Conservation (phyloP, 2,797 vertebrate genomes). For the Alosa sapidissima region DNA sequence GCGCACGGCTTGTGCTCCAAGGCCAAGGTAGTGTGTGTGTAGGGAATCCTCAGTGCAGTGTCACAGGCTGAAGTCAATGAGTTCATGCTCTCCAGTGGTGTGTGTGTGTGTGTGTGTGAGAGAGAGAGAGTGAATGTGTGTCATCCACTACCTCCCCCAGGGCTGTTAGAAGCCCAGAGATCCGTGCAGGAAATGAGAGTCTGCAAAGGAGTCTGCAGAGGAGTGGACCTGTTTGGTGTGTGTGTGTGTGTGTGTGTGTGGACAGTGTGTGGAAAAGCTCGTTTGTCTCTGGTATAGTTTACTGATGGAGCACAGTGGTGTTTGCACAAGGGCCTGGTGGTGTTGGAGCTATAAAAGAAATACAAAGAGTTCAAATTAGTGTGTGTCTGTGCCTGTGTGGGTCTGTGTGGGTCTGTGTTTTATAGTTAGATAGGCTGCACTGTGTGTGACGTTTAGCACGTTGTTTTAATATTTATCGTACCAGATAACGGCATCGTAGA, state of each 20-base stretch:
- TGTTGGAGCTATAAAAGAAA: too few species aligned
- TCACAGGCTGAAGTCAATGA: background rate
- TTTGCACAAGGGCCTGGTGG: background rate
- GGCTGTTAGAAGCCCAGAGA: slow-evolving; percentile 72
- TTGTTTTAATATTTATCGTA: background rate
- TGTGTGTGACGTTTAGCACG: background rate
- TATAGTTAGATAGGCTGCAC: background rate
- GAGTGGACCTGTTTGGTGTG: slow-evolving; percentile 35
- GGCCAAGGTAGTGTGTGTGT: background rate
- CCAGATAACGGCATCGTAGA: too few species aligned
- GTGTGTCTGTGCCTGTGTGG: too few species aligned
- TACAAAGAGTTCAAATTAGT: too few species aligned
- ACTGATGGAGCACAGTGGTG: slow-evolving; percentile 30
- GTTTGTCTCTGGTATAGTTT: too few species aligned
- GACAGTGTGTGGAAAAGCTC: background rate
- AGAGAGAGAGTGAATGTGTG: too few species aligned
- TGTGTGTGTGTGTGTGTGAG: slow-evolving; percentile 50
- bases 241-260: background rate
- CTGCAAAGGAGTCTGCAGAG: slow-evolving; percentile 72
- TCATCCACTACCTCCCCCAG: slow-evolving; percentile 58
- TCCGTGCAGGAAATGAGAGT: slow-evolving; percentile 78
- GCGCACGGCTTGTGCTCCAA: too few species aligned
- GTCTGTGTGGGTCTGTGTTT: background rate
- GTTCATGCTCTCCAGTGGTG: background rate
- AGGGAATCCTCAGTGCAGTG: slow-evolving; percentile 15